Evolutionary conservation across 1,140 invertebrate genomes (phyloP), one percentile per base, ranked within the genome.

Genomic region (Anoplolepis gracilipes): DNA sequence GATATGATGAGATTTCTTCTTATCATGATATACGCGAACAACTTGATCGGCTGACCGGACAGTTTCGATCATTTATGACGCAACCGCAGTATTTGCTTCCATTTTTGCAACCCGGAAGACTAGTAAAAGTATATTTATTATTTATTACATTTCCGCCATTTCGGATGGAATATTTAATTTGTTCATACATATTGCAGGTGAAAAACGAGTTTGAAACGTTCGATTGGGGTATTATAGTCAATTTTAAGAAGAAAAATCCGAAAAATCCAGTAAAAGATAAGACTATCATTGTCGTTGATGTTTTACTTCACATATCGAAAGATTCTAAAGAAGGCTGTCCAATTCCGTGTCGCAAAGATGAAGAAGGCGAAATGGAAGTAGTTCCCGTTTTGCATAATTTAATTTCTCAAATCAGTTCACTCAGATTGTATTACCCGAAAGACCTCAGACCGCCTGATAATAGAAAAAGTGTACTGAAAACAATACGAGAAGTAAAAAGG

Each of bases 191-290:
- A 87, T 93, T 90, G 49, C 79, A 98, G 97, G 96, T 99, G 2
- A 98, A 98, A 95, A 97, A 97, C 90, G 97, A 97, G 69, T 96
- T 97, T 0, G 95, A 98, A 81, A 97, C 98, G 93, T 99, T 99
- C 94, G 99, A 99, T 88, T 99, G 99, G 99, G 98, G 98, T 49
- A 98, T 99, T 33, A 96, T 99, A 61, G 96, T 99, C 0, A 99
- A 99, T 94, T 99, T 98, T 91, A 97, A 98, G 90, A 98, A 98
- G 90, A 96, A 93, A 89, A 95, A 87, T 33, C 93, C 94, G n/a
- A 95, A 93, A 89, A 97, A 97, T 94, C 96, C 97, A 0, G 87
- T 96, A 3, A 96, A 96, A 42, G 93, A 95, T 0, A 95, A 96
- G 8, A 94, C 96, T 0, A 95, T 95, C 11, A 97, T 98, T 75